These are phyloP conservation scores for Stomatorhinus ivindoensis DNA, from an alignment of 2,113 vertebrate genomes.

Conservation along the genomic window DNA sequence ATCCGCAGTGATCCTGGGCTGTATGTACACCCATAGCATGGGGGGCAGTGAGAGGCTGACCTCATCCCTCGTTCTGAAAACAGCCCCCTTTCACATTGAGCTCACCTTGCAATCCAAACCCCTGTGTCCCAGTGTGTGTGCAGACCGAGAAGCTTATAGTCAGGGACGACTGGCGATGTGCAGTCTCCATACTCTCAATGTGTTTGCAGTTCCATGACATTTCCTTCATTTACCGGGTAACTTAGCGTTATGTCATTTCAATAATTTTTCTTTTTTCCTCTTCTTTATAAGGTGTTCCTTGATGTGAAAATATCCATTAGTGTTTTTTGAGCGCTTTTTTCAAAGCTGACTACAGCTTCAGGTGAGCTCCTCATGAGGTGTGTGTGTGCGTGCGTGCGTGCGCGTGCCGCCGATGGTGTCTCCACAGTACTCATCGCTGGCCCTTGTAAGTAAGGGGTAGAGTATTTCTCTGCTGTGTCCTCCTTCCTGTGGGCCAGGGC, in stretches of 20 bases:
- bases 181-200: background rate
- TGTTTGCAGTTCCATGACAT: conserved; percentile 2
- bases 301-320: background rate
- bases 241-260: conserved; percentile 4
- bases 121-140: background rate
- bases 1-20: background rate
- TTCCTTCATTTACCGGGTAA: background rate
- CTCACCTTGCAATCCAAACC: background rate
- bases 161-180: background rate
- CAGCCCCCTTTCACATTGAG: background rate
- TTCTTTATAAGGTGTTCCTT: background rate
- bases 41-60: background rate
- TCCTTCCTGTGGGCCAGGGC: background rate
- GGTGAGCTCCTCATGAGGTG: background rate
- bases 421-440: background rate
- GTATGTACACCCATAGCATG: background rate
- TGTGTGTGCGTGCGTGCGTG: no score
- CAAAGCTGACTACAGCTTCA: background rate
- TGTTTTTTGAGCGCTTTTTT: background rate
- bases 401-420: background rate
- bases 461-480: background rate
- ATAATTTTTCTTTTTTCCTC: background rate
- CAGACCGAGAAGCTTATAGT: background rate
- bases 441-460: background rate
- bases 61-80: background rate